Percentiles rank a stretch among this genome's conserved stretches.
Conservation (phyloP, 92 coral and sea anemone genomes). For the Phenganax subtilis region DNA sequence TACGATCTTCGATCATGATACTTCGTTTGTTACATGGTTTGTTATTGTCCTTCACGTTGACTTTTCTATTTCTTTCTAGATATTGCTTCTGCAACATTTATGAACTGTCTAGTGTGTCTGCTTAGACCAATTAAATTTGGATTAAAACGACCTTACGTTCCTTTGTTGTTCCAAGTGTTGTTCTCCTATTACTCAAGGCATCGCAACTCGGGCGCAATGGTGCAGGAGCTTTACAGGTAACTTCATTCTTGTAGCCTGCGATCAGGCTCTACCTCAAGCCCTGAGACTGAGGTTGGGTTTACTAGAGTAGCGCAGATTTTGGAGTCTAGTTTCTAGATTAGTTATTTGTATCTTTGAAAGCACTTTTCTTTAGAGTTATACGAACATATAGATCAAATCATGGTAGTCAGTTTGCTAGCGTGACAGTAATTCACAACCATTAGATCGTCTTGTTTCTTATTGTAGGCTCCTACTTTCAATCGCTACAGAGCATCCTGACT, state of each 20-base stretch:
- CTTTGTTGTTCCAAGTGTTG: conserved; percentile 68
- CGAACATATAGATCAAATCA: background rate
- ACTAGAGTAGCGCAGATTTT: no score
- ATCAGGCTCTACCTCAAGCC: no score
- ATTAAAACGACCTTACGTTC: conserved; percentile 61
- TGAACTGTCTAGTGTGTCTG: conserved; percentile 71
- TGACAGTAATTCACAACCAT: background rate
- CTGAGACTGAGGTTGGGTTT: no score
- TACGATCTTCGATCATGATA: background rate
- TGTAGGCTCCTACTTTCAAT: conserved; percentile 71
- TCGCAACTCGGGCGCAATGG: conserved; percentile 66
- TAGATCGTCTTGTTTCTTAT: background rate
- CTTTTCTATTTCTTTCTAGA: conserved; percentile 33
- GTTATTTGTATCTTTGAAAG: no score
- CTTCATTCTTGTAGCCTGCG: background rate
- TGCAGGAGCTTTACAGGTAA: conserved; percentile 77
- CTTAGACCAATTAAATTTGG: conserved; percentile 74
- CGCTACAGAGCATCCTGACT: conserved; percentile 75
- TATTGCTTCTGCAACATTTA: conserved; percentile 48
- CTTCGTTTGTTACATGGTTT: background rate
- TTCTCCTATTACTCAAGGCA: conserved; percentile 77
- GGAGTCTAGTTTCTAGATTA: no score
- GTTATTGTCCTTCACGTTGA: background rate
- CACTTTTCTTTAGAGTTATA: no score
- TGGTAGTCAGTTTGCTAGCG: background rate